Conservation (phyloP, 2,113 vertebrate species). For the Pseudorhombus dupliciocellatus region DNA sequence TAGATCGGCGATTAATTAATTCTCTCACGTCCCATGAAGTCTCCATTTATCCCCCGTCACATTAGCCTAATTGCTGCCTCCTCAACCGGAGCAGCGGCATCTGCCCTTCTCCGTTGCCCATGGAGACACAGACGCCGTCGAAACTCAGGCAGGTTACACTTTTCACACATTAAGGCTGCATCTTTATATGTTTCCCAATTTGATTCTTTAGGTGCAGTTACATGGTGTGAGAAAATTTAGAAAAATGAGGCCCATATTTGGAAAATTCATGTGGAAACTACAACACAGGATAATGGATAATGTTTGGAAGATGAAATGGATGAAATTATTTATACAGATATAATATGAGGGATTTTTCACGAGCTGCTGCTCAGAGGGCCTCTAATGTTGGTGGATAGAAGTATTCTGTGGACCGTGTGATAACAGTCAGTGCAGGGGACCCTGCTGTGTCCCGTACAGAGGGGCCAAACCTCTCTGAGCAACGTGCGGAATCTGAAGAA, state of each 20-base stretch:
- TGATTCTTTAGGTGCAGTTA: no score
- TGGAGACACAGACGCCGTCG: slow-evolving; percentile 14
- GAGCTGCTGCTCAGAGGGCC: neutral
- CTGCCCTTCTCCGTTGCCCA: slow-evolving; percentile 42
- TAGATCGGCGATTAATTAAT: slow-evolving; percentile 68
- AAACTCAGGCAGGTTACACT: neutral
- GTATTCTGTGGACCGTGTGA: slow-evolving; percentile 1
- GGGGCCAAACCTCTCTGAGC: slow-evolving; percentile 50
- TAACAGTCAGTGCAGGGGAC: slow-evolving; percentile 5
- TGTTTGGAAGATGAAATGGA: neutral
- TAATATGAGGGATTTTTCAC: neutral
- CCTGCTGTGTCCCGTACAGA: slow-evolving; percentile 42
- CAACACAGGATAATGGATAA: no score
- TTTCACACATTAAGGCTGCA: neutral
- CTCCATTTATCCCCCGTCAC: slow-evolving; percentile 67
- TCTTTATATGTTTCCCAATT: neutral
- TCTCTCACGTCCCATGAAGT: slow-evolving; percentile 45
- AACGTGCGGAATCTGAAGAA: slow-evolving; percentile 74
- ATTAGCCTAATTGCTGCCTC: slow-evolving; percentile 64
- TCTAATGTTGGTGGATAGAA: slow-evolving; percentile 5
- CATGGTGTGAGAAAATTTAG: no score
- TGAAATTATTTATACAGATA: neutral
- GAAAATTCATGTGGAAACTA: no score
- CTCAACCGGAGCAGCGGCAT: slow-evolving; percentile 45
- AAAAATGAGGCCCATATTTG: no score